Conservation (phyloP, 2,797 vertebrate genomes). For the Pempheris klunzingeri region DNA sequence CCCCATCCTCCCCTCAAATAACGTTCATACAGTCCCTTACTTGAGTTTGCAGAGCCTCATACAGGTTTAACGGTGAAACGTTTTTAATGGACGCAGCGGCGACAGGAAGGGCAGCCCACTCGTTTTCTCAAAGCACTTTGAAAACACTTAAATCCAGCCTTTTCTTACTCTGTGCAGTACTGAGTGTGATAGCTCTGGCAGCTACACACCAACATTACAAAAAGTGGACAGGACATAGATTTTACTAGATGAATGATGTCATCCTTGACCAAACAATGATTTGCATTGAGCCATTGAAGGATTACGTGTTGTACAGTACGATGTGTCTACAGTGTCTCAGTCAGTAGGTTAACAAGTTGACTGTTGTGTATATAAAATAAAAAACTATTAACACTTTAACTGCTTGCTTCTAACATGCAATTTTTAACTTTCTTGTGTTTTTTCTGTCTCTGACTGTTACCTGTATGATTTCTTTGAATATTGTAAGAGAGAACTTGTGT, state of each 20-base stretch:
- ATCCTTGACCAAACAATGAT: constrained; percentile 36
- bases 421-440: constrained; percentile 74
- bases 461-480: constrained; percentile 78
- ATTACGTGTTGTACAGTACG: constrained; percentile 63
- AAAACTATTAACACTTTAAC: constrained; percentile 80
- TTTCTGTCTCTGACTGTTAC: constrained; percentile 77
- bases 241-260: constrained; percentile 39
- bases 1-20: background rate
- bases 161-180: constrained; percentile 54
- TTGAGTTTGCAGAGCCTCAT: background rate
- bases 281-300: constrained; percentile 53
- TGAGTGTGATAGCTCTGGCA: background rate
- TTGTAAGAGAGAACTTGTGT: constrained; percentile 76
- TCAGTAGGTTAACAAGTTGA: constrained; percentile 37
- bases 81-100: background rate
- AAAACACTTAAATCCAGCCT: constrained; percentile 44
- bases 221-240: constrained; percentile 21
- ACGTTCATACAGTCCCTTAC: constrained; percentile 23
- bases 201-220: background rate
- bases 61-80: background rate
- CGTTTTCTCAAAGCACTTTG: constrained; percentile 65
- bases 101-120: constrained; percentile 9
- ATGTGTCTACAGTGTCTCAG: constrained; percentile 51
- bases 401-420: constrained; percentile 84
- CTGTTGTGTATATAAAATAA: constrained; percentile 86